These are phyloP conservation scores for Athalia circularis DNA, from an alignment of 2,888 invertebrate species.

Conservation along the genomic window DNA sequence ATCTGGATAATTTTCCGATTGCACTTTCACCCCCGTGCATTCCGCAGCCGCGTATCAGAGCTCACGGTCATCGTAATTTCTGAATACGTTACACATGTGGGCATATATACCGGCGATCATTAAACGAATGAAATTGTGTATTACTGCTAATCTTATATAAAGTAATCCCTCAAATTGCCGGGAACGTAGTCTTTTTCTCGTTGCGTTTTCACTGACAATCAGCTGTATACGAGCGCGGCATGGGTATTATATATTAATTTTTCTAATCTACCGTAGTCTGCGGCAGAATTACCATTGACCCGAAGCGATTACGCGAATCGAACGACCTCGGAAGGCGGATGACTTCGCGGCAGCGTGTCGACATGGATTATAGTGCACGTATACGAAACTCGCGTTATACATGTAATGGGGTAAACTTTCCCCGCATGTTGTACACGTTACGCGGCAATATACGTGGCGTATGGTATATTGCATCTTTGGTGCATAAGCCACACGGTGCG, in stretches of 20 bases:
- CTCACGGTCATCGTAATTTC: background rate
- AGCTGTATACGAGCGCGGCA: too few relatives aligned
- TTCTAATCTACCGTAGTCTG: conserved; percentile 29
- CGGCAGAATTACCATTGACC: background rate
- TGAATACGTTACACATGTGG: too few relatives aligned
- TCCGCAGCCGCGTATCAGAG: background rate
- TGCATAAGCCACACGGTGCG: too few relatives aligned
- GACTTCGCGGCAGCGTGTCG: background rate
- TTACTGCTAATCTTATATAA: too few relatives aligned
- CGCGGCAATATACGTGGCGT: conserved; percentile 1
- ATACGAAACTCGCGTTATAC: background rate
- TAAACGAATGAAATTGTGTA: too few relatives aligned
- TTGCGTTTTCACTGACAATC: background rate
- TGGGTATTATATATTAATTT: background rate
- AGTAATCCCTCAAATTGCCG: background rate
- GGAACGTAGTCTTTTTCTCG: background rate
- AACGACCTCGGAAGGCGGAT: conserved; percentile 32
- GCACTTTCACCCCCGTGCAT: conserved; percentile 33
- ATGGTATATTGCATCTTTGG: background rate
- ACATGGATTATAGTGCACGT: background rate
- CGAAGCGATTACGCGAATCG: conserved; percentile 5
- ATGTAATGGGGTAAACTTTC: conserved; percentile 21
- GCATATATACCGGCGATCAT: too few relatives aligned
- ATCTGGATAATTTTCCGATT: conserved; percentile 20
- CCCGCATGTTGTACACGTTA: conserved; percentile 42